Evolutionary conservation across 2,113 vertebrate genomes (phyloP).

Genomic region (Sarotherodon lohbergeri): DNA sequence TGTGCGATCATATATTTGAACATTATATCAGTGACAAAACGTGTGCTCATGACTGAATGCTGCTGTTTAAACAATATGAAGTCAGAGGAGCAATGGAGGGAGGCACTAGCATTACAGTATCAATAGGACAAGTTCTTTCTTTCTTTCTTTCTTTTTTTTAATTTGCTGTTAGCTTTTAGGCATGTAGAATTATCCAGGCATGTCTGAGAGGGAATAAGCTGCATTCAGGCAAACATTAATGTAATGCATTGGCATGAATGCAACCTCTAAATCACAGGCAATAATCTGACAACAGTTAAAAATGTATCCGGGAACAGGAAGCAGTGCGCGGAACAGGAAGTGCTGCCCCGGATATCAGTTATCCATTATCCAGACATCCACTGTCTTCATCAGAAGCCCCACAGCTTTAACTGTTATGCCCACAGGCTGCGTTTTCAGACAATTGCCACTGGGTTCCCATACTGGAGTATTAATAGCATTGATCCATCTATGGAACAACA

Average conservation of each 20-base stretch:
- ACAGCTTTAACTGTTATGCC: neutral
- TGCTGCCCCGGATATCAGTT: neutral
- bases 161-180: neutral
- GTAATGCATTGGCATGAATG: neutral
- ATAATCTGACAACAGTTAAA: neutral
- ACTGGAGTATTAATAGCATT: neutral
- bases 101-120: neutral
- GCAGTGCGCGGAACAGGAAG: neutral
- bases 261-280: neutral
- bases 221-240: neutral
- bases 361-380: neutral
- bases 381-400: neutral
- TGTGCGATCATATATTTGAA: neutral
- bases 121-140: neutral
- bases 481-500: neutral
- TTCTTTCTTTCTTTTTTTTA: neutral
- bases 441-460: neutral
- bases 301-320: neutral
- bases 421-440: neutral
- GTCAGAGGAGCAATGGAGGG: neutral
- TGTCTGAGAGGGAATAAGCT: neutral
- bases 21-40: neutral
- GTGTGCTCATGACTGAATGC: neutral
- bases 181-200: neutral
- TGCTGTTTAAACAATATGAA: neutral